Evolutionary conservation across 1,140 invertebrate species (phyloP).

Genomic region (Drosophila paulistorum): DNA sequence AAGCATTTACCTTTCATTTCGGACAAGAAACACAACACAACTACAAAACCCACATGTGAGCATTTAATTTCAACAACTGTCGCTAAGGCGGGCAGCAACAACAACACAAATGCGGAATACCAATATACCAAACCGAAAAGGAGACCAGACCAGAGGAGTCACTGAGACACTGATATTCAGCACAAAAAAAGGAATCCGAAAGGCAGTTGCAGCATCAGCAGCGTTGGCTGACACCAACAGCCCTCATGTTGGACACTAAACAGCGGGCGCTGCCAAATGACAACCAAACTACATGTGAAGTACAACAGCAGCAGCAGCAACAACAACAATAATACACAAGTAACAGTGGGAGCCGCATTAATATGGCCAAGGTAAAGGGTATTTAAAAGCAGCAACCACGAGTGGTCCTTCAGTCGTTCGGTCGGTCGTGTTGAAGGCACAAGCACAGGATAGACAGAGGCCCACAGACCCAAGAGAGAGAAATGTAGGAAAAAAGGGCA

Average conservation of each 20-base stretch:
- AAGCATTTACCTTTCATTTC: slow-evolving; percentile 25
- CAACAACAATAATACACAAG: slow-evolving; percentile 61
- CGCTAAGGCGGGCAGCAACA: slow-evolving; percentile 53
- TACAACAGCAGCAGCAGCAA: slow-evolving; percentile 68
- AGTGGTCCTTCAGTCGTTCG: not conserved
- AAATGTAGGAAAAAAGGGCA: slow-evolving; percentile 25
- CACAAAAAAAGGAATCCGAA: not conserved
- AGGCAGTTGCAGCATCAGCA: slow-evolving; percentile 44
- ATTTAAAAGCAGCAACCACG: slow-evolving; percentile 76
- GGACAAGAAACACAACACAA: slow-evolving; percentile 49
- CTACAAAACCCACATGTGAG: slow-evolving; percentile 79
- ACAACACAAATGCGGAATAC: slow-evolving; percentile 58
- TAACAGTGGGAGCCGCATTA: slow-evolving; percentile 80
- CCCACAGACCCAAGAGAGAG: slow-evolving; percentile 13
- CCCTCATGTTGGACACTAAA: slow-evolving; percentile 81
- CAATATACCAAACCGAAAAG: slow-evolving; percentile 49
- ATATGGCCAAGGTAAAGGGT: slow-evolving; percentile 80
- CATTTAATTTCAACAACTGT: slow-evolving; percentile 82
- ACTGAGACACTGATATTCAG: slow-evolving; percentile 14
- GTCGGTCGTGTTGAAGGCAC: slow-evolving; percentile 24
- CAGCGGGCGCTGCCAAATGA: slow-evolving; percentile 81
- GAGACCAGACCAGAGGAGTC: slow-evolving; percentile 17
- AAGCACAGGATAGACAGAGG: not conserved
- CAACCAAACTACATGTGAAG: slow-evolving; percentile 80
- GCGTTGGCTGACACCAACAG: slow-evolving; percentile 72